Conservation (phyloP, 1,140 invertebrate genomes). For the Brachionus rotundiformis region DNA sequence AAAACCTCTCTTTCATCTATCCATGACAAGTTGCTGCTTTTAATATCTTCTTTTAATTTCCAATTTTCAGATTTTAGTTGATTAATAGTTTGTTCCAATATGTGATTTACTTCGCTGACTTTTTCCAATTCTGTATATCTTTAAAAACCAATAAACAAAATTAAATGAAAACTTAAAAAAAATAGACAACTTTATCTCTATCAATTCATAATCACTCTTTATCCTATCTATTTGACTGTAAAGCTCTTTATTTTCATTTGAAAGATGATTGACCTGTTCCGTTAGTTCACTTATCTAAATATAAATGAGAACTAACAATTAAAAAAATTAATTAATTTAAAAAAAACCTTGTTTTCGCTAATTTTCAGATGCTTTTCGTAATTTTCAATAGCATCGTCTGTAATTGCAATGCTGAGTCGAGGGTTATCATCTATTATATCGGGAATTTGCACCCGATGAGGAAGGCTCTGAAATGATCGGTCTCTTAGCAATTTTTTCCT, state of each 20-base stretch:
- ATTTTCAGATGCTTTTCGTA: not conserved
- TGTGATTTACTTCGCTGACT: not conserved
- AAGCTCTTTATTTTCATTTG: slow-evolving; percentile 3
- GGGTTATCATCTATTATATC: not conserved
- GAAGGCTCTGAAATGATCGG: slow-evolving; percentile 9
- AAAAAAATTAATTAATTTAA: not conserved
- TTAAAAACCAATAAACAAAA: not conserved
- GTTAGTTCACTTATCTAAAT: not conserved
- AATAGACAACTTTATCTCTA: no score
- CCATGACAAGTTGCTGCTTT: not conserved
- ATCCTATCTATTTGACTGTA: not conserved
- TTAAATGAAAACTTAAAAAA: not conserved
- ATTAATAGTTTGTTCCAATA: not conserved
- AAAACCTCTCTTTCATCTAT: not conserved
- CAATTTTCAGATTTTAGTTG: not conserved
- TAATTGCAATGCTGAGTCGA: not conserved
- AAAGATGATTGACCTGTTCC: not conserved
- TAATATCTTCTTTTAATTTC: not conserved
- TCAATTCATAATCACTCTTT: slow-evolving; percentile 1
- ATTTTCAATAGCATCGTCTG: slow-evolving; percentile 13
- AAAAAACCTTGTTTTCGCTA: slow-evolving; percentile 5
- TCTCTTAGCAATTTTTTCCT: slow-evolving; percentile 20
- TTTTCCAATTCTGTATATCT: not conserved
- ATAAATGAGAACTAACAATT: not conserved
- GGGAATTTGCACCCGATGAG: not conserved